These are phyloP conservation scores for Pristionchus maxplancki DNA, from an alignment of 2,888 invertebrate genomes.

Conservation along the genomic window DNA sequence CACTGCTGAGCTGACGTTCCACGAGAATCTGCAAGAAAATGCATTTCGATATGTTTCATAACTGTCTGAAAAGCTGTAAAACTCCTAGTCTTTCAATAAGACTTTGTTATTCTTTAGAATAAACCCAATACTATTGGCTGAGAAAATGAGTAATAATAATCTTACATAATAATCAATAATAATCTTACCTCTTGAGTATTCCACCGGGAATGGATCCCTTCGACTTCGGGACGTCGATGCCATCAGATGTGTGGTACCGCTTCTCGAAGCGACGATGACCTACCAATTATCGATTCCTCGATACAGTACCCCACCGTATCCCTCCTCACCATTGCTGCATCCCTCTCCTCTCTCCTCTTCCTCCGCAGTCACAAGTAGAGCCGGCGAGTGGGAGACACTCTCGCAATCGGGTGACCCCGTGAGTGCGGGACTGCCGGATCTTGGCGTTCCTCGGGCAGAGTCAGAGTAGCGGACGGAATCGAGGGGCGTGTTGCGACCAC, in stretches of 20 bases:
- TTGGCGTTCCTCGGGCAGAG: constrained; percentile 20
- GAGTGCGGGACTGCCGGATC: constrained; percentile 12
- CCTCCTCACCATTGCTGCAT: neutral
- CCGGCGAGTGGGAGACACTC: constrained; percentile 9
- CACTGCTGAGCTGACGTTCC: constrained; percentile 63
- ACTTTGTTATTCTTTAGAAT: neutral
- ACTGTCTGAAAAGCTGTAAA: neutral
- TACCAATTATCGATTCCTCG: neutral
- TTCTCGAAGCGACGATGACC: constrained; percentile 66
- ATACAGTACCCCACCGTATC: no score
- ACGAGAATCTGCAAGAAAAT: constrained; percentile 60
- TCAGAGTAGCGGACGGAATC: neutral
- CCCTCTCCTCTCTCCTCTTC: constrained; percentile 39
- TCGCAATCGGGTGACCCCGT: constrained; percentile 33
- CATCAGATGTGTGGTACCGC: constrained; percentile 84
- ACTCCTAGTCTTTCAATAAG: neutral
- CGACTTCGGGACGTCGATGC: constrained; percentile 80
- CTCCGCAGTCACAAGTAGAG: neutral
- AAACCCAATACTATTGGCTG: neutral
- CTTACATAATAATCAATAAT: neutral
- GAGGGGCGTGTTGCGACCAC: constrained; percentile 39
- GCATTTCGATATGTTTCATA: neutral
- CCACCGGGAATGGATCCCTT: constrained; percentile 59
- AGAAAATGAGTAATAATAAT: neutral
- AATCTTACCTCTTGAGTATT: constrained; percentile 59